Conservation (phyloP, 2,888 invertebrate genomes). For the Tethea ocularis region DNA sequence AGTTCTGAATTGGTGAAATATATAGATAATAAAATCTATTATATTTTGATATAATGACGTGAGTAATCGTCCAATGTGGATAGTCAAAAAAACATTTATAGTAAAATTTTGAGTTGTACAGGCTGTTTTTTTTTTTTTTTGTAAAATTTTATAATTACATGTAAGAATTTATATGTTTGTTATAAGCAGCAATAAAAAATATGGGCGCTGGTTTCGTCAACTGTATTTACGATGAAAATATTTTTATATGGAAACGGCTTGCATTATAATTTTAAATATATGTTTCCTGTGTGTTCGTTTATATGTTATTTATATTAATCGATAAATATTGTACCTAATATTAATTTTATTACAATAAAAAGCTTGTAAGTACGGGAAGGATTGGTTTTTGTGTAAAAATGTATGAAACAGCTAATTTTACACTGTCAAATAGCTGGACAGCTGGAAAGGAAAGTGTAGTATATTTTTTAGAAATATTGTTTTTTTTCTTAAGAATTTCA, state of each 20-base stretch:
- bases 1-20: background rate
- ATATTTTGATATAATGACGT: background rate
- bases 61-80: background rate
- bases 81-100: background rate
- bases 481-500: background rate
- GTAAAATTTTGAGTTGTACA: background rate
- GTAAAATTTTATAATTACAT: conserved; percentile 16
- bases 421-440: background rate
- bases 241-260: conserved; percentile 52
- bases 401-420: conserved; percentile 21
- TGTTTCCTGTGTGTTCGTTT: conserved; percentile 34
- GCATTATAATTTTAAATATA: conserved; percentile 35
- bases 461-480: background rate
- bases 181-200: conserved; percentile 37
- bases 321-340: conserved; percentile 20
- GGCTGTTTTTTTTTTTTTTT: background rate
- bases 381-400: conserved; percentile 9
- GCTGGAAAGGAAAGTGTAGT: background rate
- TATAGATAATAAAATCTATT: background rate
- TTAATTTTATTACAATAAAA: conserved; percentile 9
- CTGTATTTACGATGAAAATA: conserved; percentile 43
- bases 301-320: conserved; percentile 4
- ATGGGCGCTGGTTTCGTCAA: conserved; percentile 48
- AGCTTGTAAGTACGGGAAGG: background rate
- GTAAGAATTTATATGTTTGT: conserved; percentile 11